These are phyloP conservation scores for Barbus barbus DNA, from an alignment of 2,113 vertebrate genomes.

Conservation along the genomic window DNA sequence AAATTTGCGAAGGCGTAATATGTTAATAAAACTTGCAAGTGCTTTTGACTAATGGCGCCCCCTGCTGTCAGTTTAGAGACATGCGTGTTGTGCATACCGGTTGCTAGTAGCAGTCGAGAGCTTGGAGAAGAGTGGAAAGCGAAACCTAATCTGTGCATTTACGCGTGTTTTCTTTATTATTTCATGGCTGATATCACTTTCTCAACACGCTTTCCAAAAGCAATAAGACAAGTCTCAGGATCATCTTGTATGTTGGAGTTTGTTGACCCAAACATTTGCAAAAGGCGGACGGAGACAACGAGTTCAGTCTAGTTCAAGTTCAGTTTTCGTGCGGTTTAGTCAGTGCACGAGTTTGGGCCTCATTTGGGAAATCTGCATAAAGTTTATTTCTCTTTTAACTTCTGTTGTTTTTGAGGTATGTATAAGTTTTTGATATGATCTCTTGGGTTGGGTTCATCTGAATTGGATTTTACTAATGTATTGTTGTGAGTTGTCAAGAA, in stretches of 20 bases:
- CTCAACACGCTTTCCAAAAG: background rate
- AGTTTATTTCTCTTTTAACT: background rate
- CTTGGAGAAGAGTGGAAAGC: constrained; percentile 64
- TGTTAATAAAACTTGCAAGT: background rate
- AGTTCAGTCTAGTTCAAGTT: background rate
- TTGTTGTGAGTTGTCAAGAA: background rate
- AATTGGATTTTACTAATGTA: background rate
- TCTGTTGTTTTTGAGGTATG: constrained; percentile 1
- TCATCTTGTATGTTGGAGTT: background rate
- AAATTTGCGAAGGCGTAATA: background rate
- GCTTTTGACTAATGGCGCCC: background rate
- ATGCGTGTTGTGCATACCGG: background rate
- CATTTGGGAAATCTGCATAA: background rate
- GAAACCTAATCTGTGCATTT: constrained; percentile 60
- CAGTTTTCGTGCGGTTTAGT: background rate
- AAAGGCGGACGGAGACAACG: background rate
- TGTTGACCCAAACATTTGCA: background rate
- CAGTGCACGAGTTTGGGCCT: background rate
- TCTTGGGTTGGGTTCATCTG: too few species aligned
- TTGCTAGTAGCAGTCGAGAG: background rate
- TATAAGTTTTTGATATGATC: background rate
- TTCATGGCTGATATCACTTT: background rate
- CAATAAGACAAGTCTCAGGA: background rate
- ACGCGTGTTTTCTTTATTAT: background rate
- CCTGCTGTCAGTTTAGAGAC: constrained; percentile 21